Evolutionary conservation across 2,113 vertebrate species (phyloP).

Genomic region (Meles meles): DNA sequence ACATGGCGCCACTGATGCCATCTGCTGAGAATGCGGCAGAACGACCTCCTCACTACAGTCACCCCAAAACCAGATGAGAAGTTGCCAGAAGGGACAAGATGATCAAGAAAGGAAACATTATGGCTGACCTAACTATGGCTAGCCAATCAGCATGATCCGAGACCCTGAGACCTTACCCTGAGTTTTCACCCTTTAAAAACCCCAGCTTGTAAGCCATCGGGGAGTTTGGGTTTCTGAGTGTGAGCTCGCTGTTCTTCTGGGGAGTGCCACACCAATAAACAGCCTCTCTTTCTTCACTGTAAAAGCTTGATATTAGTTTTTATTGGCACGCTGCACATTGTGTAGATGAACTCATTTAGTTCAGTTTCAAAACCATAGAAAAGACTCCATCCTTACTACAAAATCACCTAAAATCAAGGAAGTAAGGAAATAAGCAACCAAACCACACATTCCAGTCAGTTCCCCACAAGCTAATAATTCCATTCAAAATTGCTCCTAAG

Average conservation of each 20-base stretch:
- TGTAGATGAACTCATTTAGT: not conserved
- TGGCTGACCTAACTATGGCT: not conserved
- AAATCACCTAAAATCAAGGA: slow-evolving; percentile 18
- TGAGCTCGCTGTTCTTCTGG: not conserved
- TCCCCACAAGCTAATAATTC: not conserved
- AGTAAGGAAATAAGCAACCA: not conserved
- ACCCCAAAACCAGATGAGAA: not conserved
- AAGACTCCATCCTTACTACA: not conserved
- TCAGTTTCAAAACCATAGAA: not conserved
- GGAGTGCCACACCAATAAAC: not conserved
- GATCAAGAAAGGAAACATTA: not conserved
- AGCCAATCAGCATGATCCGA: not conserved
- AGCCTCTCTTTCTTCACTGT: not conserved
- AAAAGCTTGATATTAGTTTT: not conserved
- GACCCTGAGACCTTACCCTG: not conserved
- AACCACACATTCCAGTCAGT: not conserved
- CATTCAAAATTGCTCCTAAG: not conserved
- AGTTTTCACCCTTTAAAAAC: not conserved
- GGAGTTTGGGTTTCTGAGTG: not conserved
- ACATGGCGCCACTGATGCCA: not conserved
- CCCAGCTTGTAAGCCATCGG: not conserved
- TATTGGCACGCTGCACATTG: not conserved
- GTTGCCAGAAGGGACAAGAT: not conserved
- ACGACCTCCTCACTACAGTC: not conserved
- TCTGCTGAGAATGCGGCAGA: not conserved